Evolutionary conservation across 53 echinoderm and acorn worm species (phyloP).

Genomic region (Glandiceps talaboti): DNA sequence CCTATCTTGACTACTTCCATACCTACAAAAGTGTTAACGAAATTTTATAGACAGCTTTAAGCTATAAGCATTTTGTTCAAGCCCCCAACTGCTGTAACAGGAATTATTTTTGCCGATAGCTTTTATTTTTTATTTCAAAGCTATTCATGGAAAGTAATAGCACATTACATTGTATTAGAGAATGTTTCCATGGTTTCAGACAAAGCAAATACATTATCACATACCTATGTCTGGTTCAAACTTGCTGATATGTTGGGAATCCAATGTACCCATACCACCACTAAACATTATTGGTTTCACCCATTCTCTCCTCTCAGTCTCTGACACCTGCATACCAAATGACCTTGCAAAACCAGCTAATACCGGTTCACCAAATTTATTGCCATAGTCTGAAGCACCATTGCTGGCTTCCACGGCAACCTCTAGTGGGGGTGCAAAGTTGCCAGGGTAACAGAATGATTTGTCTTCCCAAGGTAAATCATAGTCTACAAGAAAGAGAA

Average conservation of each 20-base stretch:
- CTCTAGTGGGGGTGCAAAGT: slow-evolving; percentile 63
- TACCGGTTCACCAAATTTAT: slow-evolving; percentile 97
- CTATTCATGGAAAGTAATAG: too few species aligned
- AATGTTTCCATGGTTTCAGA: too few species aligned
- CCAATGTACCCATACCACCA: slow-evolving; percentile 77
- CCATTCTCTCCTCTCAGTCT: slow-evolving; percentile 79
- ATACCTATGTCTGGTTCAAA: slow-evolving; percentile 48
- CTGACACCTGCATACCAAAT: slow-evolving; percentile 72
- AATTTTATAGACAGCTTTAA: too few species aligned
- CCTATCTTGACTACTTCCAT: slow-evolving; percentile 93
- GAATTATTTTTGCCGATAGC: too few species aligned
- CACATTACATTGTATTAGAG: too few species aligned
- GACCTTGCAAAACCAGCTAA: slow-evolving; percentile 87
- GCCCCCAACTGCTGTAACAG: too few species aligned
- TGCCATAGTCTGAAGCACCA: slow-evolving; percentile 94
- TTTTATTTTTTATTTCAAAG: too few species aligned
- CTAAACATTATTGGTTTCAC: slow-evolving; percentile 98
- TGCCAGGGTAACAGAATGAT: slow-evolving; percentile 52
- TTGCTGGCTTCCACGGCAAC: slow-evolving; percentile 79
- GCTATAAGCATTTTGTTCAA: too few species aligned
- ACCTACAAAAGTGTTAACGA: too few species aligned
- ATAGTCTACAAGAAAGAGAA: slow-evolving; percentile 34
- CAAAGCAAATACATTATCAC: too few species aligned
- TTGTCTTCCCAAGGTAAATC: slow-evolving; percentile 79
- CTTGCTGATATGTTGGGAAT: slow-evolving; percentile 62